These are phyloP conservation scores for Zaprionus gabonicus DNA, from an alignment of 1,140 invertebrate species.

Conservation along the genomic window DNA sequence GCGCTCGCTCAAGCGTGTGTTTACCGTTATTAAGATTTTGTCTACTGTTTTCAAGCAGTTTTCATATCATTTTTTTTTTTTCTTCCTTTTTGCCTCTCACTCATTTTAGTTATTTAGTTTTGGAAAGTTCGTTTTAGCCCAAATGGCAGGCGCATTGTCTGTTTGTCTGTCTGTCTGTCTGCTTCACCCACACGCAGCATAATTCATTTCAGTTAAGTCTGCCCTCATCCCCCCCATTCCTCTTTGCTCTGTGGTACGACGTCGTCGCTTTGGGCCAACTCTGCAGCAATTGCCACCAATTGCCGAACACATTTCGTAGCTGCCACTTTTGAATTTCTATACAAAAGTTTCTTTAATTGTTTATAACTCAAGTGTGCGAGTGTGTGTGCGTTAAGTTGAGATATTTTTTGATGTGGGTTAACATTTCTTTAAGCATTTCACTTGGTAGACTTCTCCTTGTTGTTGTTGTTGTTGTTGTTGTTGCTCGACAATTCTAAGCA, in stretches of 20 bases:
- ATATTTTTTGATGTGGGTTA: constrained; percentile 73
- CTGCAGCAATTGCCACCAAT: constrained; percentile 42
- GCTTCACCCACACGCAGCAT: constrained; percentile 43
- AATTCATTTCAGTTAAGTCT: constrained; percentile 34
- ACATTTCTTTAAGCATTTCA: constrained; percentile 59
- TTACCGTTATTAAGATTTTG: constrained; percentile 6
- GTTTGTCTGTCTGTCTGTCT: constrained; percentile 21
- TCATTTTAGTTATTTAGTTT: constrained; percentile 26
- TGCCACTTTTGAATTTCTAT: constrained; percentile 59
- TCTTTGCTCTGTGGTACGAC: neutral
- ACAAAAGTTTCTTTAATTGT: constrained; percentile 54
- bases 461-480: constrained; percentile 53
- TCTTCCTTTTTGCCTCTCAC: neutral
- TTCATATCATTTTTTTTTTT: neutral
- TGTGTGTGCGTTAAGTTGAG: constrained; percentile 36
- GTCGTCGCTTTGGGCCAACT: constrained; percentile 21
- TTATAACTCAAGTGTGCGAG: constrained; percentile 48
- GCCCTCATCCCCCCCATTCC: too few species aligned
- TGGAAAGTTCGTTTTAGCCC: constrained; percentile 34
- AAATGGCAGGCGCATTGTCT: constrained; percentile 35
- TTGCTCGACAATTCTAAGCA: constrained; percentile 73
- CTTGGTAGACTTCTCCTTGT: constrained; percentile 21
- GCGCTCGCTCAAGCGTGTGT: neutral
- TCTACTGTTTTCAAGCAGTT: neutral
- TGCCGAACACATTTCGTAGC: constrained; percentile 54